phyloP scores from a whole-genome alignment of 1,140 invertebrate species.

The Diachasmimorpha longicaudata region DNA sequence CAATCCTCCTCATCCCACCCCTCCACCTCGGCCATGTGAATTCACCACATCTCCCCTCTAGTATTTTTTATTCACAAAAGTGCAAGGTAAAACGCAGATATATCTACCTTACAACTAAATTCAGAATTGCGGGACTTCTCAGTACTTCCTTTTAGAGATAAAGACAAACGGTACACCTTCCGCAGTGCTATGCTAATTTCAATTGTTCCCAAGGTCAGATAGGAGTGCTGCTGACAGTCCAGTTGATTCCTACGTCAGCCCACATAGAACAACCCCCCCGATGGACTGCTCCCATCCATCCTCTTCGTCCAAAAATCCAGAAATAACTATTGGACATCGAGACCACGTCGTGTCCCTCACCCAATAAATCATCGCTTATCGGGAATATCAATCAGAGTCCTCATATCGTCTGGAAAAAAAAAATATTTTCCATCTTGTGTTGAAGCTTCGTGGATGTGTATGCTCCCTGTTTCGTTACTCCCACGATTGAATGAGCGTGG shows the following conservation, averaged over 20 bases:
- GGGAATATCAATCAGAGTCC: background rate
- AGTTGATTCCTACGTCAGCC: background rate
- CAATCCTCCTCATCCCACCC: too few relatives aligned
- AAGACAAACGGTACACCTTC: constrained; percentile 14
- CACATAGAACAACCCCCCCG: background rate
- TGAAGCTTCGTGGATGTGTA: background rate
- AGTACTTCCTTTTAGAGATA: constrained; percentile 13
- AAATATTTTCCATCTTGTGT: background rate
- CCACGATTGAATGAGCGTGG: constrained; percentile 50
- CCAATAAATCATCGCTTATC: background rate
- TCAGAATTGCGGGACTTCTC: constrained; percentile 23
- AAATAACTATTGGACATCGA: too few relatives aligned
- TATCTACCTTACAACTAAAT: background rate
- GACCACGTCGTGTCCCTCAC: background rate
- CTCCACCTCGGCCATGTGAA: background rate
- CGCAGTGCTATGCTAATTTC: constrained; percentile 33
- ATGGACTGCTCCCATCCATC: too few relatives aligned
- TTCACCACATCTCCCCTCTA: background rate
- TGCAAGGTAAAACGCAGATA: constrained; percentile 6
- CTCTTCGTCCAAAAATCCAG: too few relatives aligned
- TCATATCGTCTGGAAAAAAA: background rate
- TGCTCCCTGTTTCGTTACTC: constrained; percentile 38
- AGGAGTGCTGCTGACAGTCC: constrained; percentile 26
- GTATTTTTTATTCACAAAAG: constrained; percentile 7
- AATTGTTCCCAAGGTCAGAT: constrained; percentile 38